Evolutionary conservation across 37 sponge, comb jelly and placozoan genomes (phyloP).

Genomic region (Tethya wilhelma): DNA sequence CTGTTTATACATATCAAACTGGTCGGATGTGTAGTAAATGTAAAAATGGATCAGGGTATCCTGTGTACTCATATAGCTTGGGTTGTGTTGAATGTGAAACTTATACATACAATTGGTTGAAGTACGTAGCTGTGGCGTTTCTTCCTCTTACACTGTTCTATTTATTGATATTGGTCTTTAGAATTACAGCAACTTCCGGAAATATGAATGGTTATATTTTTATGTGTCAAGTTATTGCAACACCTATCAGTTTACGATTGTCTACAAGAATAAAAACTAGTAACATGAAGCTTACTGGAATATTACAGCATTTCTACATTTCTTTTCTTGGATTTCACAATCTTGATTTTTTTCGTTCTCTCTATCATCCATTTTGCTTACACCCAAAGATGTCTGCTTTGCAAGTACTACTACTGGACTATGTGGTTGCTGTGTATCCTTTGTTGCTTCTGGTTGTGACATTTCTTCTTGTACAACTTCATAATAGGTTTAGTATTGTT

Average conservation of each 20-base stretch:
- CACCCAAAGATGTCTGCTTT: slow-evolving; percentile 2
- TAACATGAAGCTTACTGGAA: too few species aligned
- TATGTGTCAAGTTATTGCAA: neutral
- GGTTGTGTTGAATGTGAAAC: slow-evolving; percentile 1
- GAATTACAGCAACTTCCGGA: slow-evolving; percentile 2
- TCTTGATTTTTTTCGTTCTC: slow-evolving; percentile 22
- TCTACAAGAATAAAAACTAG: too few species aligned
- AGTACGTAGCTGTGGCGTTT: slow-evolving; percentile 21
- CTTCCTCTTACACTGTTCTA: slow-evolving; percentile 57
- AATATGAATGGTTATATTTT: neutral
- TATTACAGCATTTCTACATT: too few species aligned
- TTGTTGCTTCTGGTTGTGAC: neutral
- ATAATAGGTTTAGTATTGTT: slow-evolving; percentile 1
- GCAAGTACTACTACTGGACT: neutral
- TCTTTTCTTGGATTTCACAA: too few species aligned
- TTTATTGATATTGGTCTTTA: slow-evolving; percentile 42
- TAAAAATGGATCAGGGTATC: neutral
- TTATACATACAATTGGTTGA: neutral
- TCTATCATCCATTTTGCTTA: slow-evolving; percentile 7
- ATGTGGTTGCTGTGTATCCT: neutral
- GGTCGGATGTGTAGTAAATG: neutral
- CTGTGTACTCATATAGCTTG: slow-evolving; percentile 44
- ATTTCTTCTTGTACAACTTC: slow-evolving; percentile 11
- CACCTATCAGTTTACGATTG: neutral
- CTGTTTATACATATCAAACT: too few species aligned